phyloP scores from a whole-genome alignment of 2,113 vertebrate genomes.

The Hypomesus transpacificus region DNA sequence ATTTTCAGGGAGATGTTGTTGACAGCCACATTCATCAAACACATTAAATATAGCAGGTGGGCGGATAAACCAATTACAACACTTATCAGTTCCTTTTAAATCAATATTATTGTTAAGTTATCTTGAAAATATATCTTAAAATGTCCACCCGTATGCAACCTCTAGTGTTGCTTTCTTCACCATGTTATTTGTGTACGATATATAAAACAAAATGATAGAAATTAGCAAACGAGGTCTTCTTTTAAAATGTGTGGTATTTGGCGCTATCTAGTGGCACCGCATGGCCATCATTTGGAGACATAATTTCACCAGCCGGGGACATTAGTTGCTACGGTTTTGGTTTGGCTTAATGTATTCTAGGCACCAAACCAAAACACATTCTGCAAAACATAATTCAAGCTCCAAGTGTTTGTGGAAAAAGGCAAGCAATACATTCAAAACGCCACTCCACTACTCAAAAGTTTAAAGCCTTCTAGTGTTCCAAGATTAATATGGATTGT shows the following conservation, averaged over 20 bases:
- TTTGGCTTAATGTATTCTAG: too few relatives aligned
- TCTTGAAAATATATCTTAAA: not conserved
- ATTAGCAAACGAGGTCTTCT: not conserved
- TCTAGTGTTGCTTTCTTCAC: not conserved
- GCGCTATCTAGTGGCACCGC: not conserved
- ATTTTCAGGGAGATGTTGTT: not conserved
- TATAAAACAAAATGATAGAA: too few relatives aligned
- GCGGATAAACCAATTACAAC: conserved; percentile 26
- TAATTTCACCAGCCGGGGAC: too few relatives aligned
- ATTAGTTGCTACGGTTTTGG: too few relatives aligned
- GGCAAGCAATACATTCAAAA: too few relatives aligned
- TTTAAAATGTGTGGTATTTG: not conserved
- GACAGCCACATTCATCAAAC: not conserved
- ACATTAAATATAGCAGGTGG: conserved; percentile 20
- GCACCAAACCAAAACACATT: too few relatives aligned
- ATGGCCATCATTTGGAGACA: too few relatives aligned
- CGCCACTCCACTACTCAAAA: too few relatives aligned
- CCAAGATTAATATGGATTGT: too few relatives aligned
- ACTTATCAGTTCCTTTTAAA: not conserved
- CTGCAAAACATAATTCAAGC: too few relatives aligned
- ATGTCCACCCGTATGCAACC: not conserved
- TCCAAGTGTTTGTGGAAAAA: too few relatives aligned
- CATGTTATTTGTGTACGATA: not conserved
- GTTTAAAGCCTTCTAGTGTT: too few relatives aligned
- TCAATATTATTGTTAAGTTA: not conserved